Conservation (phyloP, 2,797 vertebrate species). For the Crax fasciolata region DNA sequence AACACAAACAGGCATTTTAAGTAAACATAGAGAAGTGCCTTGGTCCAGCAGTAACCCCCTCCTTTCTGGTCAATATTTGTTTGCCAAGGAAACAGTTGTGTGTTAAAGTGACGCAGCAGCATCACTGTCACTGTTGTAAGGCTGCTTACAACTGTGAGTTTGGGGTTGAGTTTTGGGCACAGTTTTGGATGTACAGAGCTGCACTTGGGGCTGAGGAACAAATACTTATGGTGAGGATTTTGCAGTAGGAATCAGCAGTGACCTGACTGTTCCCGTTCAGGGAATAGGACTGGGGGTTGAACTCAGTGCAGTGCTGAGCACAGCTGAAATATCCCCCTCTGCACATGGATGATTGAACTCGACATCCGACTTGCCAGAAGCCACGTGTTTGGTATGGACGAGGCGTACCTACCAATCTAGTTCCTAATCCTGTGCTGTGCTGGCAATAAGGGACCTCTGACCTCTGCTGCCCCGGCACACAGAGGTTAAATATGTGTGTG, state of each 20-base stretch:
- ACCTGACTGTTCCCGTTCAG: neutral
- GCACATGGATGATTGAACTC: neutral
- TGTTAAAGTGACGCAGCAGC: neutral
- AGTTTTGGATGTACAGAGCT: neutral
- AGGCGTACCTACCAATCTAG: neutral
- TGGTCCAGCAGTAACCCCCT: neutral
- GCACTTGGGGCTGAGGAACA: neutral
- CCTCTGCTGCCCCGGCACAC: neutral
- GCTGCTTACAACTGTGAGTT: neutral
- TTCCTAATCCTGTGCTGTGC: neutral
- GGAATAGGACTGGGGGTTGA: neutral
- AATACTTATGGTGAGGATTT: fast-evolving
- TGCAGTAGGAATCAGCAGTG: neutral
- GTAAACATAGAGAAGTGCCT: neutral
- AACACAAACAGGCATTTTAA: neutral
- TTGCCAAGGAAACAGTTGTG: neutral
- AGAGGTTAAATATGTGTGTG: neutral
- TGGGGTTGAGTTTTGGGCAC: neutral
- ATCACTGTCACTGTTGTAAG: neutral
- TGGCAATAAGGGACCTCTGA: conserved; percentile 28
- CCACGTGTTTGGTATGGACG: neutral
- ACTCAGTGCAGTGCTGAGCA: neutral
- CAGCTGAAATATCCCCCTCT: neutral
- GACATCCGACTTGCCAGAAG: neutral
- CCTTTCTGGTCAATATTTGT: neutral